Base-by-base conservation (phyloP, 2,113 vertebrate species). In the Prolemur simus region DNA sequence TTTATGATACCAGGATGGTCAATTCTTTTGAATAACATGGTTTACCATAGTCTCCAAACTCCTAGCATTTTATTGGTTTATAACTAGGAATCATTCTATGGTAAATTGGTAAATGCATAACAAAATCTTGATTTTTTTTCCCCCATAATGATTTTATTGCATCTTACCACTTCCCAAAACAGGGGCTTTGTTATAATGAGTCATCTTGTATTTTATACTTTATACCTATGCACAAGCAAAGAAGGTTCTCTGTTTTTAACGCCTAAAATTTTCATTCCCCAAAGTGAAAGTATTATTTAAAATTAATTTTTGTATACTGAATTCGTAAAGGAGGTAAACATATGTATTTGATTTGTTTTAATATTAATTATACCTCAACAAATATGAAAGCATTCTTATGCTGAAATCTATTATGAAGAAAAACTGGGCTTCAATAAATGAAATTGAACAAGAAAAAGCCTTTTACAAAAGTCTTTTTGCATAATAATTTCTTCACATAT, bases 1-100 rank as follows among this genome's bases (percentile, higher is more conserved):
- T 66, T 93, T 87, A n/a, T 54, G 14, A 87, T 18, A 90, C 0
- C 29, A 17, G 66, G 69, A 82, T 17, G 12, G n/a, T 71, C 66
- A 83, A 5, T 84, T 93, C 25, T 91, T 92, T 12, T 29, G 29
- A 82, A 82, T 77, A 60, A 34, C 52, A n/a, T 34, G 11, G 45
- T 87, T 92, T 68, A 88, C n/a, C n/a, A 66, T 1, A 78, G 34
- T 89, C 18, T 89, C 37, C 49, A 91, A 95, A 96, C 7, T 66
- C 66, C 56, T 91, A 23, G 32, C 29, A 80, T 68, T 76, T 91
- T 94, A 85, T n/a, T 85, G 52, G 45, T 29, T 3, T 78, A 45
- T 42, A 56, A 68, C 25, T 42, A 49, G 29, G 45, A 15, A 63
- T 73, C 42, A n/a, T 74, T 89, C 82, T 82, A 37, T 20, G 52